Percentiles rank a stretch among this genome's conserved stretches.
These are phyloP conservation scores for Brachyalestes nurse DNA, from an alignment of 2,797 vertebrate species.

Conservation along the genomic window DNA sequence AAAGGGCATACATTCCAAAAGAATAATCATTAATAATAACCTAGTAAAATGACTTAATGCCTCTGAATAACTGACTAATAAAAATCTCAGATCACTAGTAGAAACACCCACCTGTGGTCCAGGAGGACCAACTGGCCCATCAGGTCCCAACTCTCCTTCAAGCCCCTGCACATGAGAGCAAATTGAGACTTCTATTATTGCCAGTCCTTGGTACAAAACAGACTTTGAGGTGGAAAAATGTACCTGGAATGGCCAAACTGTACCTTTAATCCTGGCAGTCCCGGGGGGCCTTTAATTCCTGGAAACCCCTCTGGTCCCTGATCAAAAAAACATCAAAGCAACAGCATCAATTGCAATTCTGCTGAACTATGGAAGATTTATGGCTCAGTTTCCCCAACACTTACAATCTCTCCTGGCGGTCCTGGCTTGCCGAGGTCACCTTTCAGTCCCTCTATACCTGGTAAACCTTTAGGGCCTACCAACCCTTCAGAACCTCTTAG, in stretches of 20 bases:
- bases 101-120: slow-evolving; percentile 74
- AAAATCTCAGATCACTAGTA: no score
- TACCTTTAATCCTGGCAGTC: slow-evolving; percentile 73
- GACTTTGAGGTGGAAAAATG: not conserved
- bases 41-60: no score
- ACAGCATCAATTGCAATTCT: not conserved
- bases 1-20: no score
- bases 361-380: not conserved
- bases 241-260: not conserved
- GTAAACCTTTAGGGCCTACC: slow-evolving; percentile 70
- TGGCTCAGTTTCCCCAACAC: slow-evolving; percentile 3
- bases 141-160: slow-evolving; percentile 71
- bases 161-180: slow-evolving; percentile 69
- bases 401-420: slow-evolving; percentile 64
- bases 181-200: not conserved
- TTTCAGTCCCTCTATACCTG: slow-evolving; percentile 69
- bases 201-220: not conserved
- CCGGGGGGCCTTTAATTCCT: slow-evolving; percentile 67
- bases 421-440: slow-evolving; percentile 74
- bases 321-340: slow-evolving; percentile 31
- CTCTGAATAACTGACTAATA: no score
- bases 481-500: slow-evolving; percentile 64
- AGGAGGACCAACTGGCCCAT: slow-evolving; percentile 67
- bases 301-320: slow-evolving; percentile 73
- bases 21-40: no score